A percentile compares a stretch with the other conserved stretches of the same genome.
phyloP scores from a whole-genome alignment of 1,140 invertebrate species.

The Ectropis grisescens region DNA sequence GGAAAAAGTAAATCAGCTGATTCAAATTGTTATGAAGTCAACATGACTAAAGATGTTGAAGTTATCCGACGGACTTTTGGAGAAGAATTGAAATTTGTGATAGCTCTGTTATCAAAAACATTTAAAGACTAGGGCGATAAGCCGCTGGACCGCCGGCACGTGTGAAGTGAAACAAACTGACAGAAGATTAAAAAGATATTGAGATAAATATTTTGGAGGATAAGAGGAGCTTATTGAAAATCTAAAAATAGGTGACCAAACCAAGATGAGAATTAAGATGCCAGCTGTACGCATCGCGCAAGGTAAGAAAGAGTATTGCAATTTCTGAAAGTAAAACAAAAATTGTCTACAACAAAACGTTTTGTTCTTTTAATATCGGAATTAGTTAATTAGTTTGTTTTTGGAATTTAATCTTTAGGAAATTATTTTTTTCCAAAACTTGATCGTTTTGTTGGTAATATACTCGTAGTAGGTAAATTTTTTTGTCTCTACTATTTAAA shows the following conservation, averaged over 20 bases:
- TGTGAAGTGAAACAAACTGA: constrained; percentile 57
- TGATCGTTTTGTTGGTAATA: too few relatives aligned
- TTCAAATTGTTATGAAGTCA: constrained; percentile 1
- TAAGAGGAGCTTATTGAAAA: constrained; percentile 57
- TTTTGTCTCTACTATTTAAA: too few relatives aligned
- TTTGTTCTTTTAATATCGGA: too few relatives aligned
- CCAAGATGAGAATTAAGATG: constrained; percentile 97
- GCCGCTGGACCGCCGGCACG: constrained; percentile 50
- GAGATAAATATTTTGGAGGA: constrained; percentile 52
- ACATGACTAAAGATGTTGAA: constrained; percentile 38
- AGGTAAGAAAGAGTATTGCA: constrained; percentile 72
- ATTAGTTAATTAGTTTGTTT: too few relatives aligned
- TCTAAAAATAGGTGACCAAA: constrained; percentile 69
- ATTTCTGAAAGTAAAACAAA: constrained; percentile 8
- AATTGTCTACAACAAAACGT: too few relatives aligned
- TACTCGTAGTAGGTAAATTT: too few relatives aligned
- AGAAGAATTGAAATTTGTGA: constrained; percentile 38
- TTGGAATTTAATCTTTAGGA: too few relatives aligned
- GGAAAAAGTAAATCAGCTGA: constrained; percentile 51
- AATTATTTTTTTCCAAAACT: too few relatives aligned
- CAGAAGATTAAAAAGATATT: constrained; percentile 41
- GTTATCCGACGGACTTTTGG: constrained; percentile 50
- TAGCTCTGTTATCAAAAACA: constrained; percentile 46
- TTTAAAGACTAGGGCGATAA: constrained; percentile 53
- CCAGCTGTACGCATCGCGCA: constrained; percentile 93